Evolutionary conservation across 2,797 vertebrate genomes (phyloP).

Genomic region (Sebastes minor): DNA sequence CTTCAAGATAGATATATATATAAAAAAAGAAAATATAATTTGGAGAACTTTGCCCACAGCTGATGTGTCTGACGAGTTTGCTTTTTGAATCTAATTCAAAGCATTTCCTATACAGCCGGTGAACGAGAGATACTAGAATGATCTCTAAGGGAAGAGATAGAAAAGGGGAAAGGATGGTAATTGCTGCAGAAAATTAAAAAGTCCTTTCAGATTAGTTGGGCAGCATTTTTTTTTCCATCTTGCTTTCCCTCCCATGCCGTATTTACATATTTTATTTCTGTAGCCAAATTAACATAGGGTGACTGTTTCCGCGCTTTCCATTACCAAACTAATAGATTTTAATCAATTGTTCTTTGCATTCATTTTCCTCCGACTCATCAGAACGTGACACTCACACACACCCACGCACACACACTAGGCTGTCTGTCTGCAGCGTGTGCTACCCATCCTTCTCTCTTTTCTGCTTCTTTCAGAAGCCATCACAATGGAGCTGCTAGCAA

Average conservation of each 20-base stretch:
- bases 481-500: conserved; percentile 71
- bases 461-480: conserved; percentile 56
- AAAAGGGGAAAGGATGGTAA: conserved; percentile 34
- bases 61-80: neutral
- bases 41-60: neutral
- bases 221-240: conserved; percentile 38
- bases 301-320: conserved; percentile 62
- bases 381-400: conserved; percentile 41
- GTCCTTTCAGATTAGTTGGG: conserved; percentile 44
- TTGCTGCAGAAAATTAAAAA: conserved; percentile 63
- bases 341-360: conserved; percentile 78
- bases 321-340: conserved; percentile 72
- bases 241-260: conserved; percentile 24
- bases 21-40: neutral
- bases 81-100: conserved; percentile 43
- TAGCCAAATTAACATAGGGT: conserved; percentile 65
- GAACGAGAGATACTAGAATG: conserved; percentile 3
- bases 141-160: conserved; percentile 47
- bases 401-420: neutral
- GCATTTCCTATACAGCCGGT: conserved; percentile 20
- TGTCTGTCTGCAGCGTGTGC: conserved; percentile 38
- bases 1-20: neutral
- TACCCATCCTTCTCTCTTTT: conserved; percentile 46
- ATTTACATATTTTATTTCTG: conserved; percentile 75
- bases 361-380: conserved; percentile 70